Percentiles rank a stretch among this genome's conserved stretches.
These are phyloP conservation scores for Calephelis virginiensis DNA, from an alignment of 1,140 invertebrate genomes.

Conservation along the genomic window DNA sequence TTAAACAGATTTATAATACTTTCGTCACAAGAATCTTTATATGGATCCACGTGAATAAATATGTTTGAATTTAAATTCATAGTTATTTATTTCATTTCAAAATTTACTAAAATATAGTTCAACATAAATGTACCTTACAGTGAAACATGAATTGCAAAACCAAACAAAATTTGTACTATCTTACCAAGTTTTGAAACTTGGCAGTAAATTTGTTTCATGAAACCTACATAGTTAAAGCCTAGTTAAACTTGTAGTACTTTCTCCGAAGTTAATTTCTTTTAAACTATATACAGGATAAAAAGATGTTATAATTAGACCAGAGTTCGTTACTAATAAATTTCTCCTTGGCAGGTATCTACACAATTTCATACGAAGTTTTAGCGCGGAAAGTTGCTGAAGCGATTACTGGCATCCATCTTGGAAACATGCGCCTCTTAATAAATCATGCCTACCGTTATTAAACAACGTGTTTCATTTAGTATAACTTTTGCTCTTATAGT, in stretches of 20 bases:
- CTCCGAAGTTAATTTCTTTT: conserved; percentile 1
- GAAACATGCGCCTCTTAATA: conserved; percentile 26
- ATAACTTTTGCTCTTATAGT: conserved; percentile 18
- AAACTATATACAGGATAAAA: conserved; percentile 1
- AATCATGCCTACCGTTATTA: conserved; percentile 25
- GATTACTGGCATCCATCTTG: conserved; percentile 25
- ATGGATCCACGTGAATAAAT: no score
- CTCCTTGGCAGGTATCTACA: conserved; percentile 21
- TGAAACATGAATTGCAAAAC: no score
- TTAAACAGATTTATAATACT: no score
- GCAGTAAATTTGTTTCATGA: background rate
- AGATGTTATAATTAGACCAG: background rate
- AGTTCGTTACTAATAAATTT: conserved; percentile 23
- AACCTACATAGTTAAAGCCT: background rate
- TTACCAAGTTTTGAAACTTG: background rate
- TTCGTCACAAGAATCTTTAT: no score
- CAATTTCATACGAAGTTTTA: conserved; percentile 22
- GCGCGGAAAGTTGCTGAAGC: conserved; percentile 21
- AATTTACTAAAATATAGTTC: no score
- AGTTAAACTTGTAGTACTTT: background rate
- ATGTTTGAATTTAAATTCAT: no score
- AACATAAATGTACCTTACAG: no score
- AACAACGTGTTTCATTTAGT: conserved; percentile 10
- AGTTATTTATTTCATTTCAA: no score
- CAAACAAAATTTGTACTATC: no score